A percentile compares a stretch with the other conserved stretches of the same genome.
Conservation (phyloP, 2,797 vertebrate genomes). For the Coccyzus lansbergi region DNA sequence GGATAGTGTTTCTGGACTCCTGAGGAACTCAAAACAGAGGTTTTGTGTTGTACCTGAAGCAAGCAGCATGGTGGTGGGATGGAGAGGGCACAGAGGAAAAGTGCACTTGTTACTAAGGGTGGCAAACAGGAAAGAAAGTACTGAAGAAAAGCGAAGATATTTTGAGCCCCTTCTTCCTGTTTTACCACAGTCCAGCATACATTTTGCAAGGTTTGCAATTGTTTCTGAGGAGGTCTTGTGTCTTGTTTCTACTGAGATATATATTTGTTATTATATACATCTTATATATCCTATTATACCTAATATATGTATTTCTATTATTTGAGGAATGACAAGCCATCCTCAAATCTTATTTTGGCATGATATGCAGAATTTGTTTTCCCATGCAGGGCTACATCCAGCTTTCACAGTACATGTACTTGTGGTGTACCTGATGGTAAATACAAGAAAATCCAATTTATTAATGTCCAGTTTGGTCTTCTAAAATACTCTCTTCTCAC, state of each 20-base stretch:
- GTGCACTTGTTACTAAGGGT: fast-evolving
- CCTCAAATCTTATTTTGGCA: neutral
- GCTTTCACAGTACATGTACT: neutral
- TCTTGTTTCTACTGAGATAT: neutral
- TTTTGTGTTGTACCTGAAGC: neutral
- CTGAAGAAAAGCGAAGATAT: neutral
- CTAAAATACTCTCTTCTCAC: neutral
- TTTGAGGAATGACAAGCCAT: neutral
- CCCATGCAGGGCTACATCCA: neutral
- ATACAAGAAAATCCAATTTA: neutral
- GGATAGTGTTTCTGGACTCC: neutral
- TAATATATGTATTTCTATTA: neutral
- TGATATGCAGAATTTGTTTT: neutral
- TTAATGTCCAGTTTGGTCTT: neutral
- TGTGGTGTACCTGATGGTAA: neutral
- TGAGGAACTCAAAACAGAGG: fast-evolving
- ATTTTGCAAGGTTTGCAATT: neutral
- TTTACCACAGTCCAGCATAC: neutral
- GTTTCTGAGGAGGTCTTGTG: neutral
- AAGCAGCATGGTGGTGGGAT: neutral
- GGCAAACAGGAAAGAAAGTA: neutral
- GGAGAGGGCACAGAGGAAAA: neutral
- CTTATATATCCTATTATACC: neutral
- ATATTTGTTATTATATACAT: neutral
- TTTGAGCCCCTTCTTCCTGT: neutral